Percentiles rank a stretch among this genome's conserved stretches.
These are phyloP conservation scores for Diabrotica undecimpunctata DNA, from an alignment of 1,140 invertebrate genomes.

Conservation along the genomic window DNA sequence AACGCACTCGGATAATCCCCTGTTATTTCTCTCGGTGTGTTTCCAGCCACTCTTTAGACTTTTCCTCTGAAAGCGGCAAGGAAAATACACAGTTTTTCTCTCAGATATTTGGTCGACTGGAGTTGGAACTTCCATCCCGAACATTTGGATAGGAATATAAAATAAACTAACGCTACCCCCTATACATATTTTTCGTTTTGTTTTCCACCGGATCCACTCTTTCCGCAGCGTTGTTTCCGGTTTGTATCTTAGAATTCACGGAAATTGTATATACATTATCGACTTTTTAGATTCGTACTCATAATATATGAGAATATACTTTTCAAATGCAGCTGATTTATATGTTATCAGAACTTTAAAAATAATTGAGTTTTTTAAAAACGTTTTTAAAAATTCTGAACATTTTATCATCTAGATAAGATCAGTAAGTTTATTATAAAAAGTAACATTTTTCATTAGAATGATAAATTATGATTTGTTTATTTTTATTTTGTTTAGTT, in stretches of 20 bases:
- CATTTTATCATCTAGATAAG: too few relatives aligned
- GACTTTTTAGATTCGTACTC: background rate
- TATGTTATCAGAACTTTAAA: too few relatives aligned
- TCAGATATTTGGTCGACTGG: conserved; percentile 13
- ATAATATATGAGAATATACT: background rate
- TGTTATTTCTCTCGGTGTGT: conserved; percentile 49
- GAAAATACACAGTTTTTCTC: conserved; percentile 18
- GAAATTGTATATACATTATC: conserved; percentile 27
- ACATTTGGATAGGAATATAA: conserved; percentile 48
- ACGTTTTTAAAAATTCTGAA: too few relatives aligned
- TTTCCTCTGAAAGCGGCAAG: conserved; percentile 23
- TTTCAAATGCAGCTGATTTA: background rate
- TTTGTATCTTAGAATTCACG: conserved; percentile 33
- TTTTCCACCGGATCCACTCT: conserved; percentile 36
- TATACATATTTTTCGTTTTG: conserved; percentile 42
- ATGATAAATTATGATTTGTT: too few relatives aligned
- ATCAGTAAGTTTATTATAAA: too few relatives aligned
- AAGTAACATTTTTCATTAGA: too few relatives aligned
- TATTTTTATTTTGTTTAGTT: too few relatives aligned
- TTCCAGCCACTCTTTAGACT: conserved; percentile 38
- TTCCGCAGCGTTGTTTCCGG: conserved; percentile 36
- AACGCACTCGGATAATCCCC: conserved; percentile 49
- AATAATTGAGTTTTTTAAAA: too few relatives aligned
- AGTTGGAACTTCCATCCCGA: conserved; percentile 36
- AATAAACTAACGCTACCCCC: conserved; percentile 45